These are phyloP conservation scores for Rachycentron canadum DNA, from an alignment of 2,797 vertebrate genomes.

Conservation along the genomic window DNA sequence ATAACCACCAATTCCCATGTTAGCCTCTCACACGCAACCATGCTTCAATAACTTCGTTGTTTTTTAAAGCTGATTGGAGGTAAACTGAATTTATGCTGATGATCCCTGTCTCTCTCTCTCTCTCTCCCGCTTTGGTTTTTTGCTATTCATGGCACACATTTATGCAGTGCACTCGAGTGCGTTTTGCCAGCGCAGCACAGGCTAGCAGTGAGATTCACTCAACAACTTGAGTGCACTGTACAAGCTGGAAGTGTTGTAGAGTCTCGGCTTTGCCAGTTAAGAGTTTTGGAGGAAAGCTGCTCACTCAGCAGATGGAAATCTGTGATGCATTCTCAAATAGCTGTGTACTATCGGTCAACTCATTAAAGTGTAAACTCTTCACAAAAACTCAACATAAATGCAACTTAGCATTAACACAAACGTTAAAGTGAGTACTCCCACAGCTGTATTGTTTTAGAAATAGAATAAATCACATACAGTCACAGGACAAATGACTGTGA, in stretches of 20 bases:
- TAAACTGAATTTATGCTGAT: constrained; percentile 66
- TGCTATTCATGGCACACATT: constrained; percentile 70
- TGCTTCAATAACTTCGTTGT: constrained; percentile 24
- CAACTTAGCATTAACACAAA: constrained; percentile 15
- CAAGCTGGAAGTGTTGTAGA: constrained; percentile 54
- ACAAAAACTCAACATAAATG: constrained; percentile 36
- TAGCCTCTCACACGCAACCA: background rate
- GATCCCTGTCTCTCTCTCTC: constrained; percentile 36
- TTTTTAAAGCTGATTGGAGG: constrained; percentile 60
- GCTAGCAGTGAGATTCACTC: constrained; percentile 57
- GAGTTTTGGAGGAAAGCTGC: constrained; percentile 50
- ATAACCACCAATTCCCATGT: constrained; percentile 31
- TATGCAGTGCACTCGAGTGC: constrained; percentile 55
- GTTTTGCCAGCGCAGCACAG: constrained; percentile 75
- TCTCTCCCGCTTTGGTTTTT: constrained; percentile 21
- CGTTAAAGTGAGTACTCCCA: constrained; percentile 6
- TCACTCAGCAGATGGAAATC: constrained; percentile 68
- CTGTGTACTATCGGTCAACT: constrained; percentile 40
- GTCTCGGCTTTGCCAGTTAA: constrained; percentile 72
- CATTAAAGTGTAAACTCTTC: constrained; percentile 47
- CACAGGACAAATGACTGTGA: constrained; percentile 32
- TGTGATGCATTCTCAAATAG: constrained; percentile 62
- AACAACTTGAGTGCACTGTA: constrained; percentile 49
- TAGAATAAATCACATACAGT: constrained; percentile 28
- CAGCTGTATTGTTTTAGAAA: constrained; percentile 16